phyloP scores from a whole-genome alignment of 2,888 invertebrate species.

The Metacarcinus magister region DNA sequence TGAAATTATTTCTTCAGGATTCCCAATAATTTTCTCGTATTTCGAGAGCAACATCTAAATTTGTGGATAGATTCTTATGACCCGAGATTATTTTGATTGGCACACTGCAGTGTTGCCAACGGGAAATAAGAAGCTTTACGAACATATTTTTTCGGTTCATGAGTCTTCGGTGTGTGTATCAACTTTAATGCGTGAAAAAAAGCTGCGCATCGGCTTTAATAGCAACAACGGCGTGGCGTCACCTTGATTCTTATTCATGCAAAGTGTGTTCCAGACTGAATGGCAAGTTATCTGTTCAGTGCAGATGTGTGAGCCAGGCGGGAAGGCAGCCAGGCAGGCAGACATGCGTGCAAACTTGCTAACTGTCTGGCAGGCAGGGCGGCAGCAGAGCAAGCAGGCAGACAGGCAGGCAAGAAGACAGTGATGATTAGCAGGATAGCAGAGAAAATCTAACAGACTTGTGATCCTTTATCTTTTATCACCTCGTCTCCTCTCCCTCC shows the following conservation, averaged over 20 bases:
- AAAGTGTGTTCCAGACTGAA: neutral
- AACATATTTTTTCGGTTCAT: neutral
- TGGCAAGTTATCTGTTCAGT: neutral
- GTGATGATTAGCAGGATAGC: neutral
- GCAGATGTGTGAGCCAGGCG: neutral
- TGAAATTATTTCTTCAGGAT: neutral
- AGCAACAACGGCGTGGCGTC: neutral
- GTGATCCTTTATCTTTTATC: constrained; percentile 28
- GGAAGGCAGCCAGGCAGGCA: neutral
- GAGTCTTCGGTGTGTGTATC: neutral
- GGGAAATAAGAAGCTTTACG: neutral
- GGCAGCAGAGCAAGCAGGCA: neutral
- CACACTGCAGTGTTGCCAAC: neutral
- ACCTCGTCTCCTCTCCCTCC: neutral
- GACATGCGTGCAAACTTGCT: neutral
- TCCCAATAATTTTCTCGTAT: neutral
- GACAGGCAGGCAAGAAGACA: neutral
- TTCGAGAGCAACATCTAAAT: neutral
- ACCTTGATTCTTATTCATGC: neutral
- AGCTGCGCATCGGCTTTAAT: neutral
- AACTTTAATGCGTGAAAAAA: neutral
- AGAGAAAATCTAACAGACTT: neutral
- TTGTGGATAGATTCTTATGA: neutral
- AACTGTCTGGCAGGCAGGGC: neutral
- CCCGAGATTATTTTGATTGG: neutral